Evolutionary conservation across 2,888 invertebrate species (phyloP), one percentile per base, ranked within the genome.

Genomic region (Cerceris rybyensis): DNA sequence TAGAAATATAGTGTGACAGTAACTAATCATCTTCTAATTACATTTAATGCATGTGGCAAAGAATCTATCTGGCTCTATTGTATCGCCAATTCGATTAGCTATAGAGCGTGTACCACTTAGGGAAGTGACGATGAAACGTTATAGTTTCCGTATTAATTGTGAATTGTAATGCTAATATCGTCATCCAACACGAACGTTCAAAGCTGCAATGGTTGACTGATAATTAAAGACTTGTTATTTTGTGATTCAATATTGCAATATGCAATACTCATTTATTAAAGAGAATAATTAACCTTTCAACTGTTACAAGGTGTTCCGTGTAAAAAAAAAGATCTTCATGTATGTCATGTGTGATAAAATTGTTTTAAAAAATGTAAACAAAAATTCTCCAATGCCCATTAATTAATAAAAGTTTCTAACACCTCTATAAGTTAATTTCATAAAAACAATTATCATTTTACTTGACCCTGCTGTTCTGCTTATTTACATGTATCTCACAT

Each of bases 1-100:
- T 65, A 72, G 70, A 81, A 78, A 84, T 64, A 59, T 67, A 72
- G 64, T 67, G 65, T 70, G 70, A 71, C 65, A 81, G 75, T 81
- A 81, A 81, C 66, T 78, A 73, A 73, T 63, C 73, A 67, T 69
- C 70, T 73, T 60, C 66, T 78, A 77, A 68, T 80, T 70, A 70
- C 67, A 65, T 82, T 76, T 82, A 64, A 63, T 66, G 67, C 67
- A 68, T 75, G 75, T 76, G 67, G 61, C 57, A 50, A 72, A 72
- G 70, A 65, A 79, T 79, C 67, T 71, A 71, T 74, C 70, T 71
- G 49, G 7, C 41, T 52, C 61, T 49, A 28, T 41, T 69, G 11
- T 7, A 46, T 55, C 11, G 42, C 4, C 43, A 66, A 66, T 58
- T 59, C 14, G 54, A 70, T 79, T 74, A 59, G 17, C 9, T 11